Evolutionary conservation across 2,113 vertebrate genomes (phyloP), one percentile per base, ranked within the genome.

Genomic region (Scomber scombrus): DNA sequence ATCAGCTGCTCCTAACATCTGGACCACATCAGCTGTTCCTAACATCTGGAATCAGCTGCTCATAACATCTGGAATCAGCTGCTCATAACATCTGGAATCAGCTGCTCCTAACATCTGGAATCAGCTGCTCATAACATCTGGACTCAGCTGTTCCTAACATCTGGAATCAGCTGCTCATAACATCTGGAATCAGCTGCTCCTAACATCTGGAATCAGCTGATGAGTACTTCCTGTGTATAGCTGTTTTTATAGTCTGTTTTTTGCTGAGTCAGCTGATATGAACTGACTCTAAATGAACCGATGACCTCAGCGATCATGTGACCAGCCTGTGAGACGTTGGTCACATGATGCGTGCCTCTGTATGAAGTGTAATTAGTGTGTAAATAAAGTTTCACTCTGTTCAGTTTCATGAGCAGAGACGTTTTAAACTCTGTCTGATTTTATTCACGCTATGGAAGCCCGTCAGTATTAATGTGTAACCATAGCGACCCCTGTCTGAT

Each of bases 341-440:
- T 26, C 23, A 26, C 23, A 26, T 26, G 23, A 26, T 26, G 23
- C 23, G 23, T 26, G 23, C 23, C 23, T 26, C 23, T 26, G 23
- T 26, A 26, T 26, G 23, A 26, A 26, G 23, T 26, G 23, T 26
- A 26, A 26, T 26, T 26, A 26, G 23, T 26, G 23, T 76, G 61
- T 65, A 75, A 65, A 72, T 81, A 75, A 85, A 29, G 3, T 6
- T 31, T 61, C 14, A 49, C 31, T 72, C 52, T 82, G 85, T 63
- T 91, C 90, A 89, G 90, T 91, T 91, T 86, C 46, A 91, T 91
- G 88, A 91, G 88, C 88, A 57, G 77, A 84, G 58, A 14, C 21
- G 50, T 78, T 26, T 12, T 58, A 51, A 62, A 57, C 14, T 47
- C 54, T 29, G 4, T 61, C 5, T 60, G 3, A 5, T 5, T 51